Percentiles rank a stretch among this genome's conserved stretches.
These are phyloP conservation scores for Drosophila baimaii DNA, from an alignment of 1,140 invertebrate genomes.

Conservation along the genomic window DNA sequence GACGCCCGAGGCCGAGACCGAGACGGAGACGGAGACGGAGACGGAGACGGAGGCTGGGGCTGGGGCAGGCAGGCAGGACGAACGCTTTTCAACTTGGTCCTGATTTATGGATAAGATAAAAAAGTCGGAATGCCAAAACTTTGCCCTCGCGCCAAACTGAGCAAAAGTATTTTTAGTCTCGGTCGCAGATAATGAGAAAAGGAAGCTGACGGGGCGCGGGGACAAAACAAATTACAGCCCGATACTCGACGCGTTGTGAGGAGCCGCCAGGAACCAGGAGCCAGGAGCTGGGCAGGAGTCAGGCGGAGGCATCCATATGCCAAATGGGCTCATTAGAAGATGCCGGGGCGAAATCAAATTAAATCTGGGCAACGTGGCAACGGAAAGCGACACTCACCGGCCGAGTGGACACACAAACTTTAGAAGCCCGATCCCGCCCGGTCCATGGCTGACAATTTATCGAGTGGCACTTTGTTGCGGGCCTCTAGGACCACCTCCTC, in stretches of 20 bases:
- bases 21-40: no score
- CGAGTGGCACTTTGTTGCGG: background rate
- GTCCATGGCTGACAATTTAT: no score
- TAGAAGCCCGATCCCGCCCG: slow-evolving; percentile 1
- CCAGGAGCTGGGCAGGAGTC: slow-evolving; percentile 5
- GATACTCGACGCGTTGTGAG: slow-evolving; percentile 5
- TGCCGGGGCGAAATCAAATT: slow-evolving; percentile 54
- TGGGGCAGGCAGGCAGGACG: background rate
- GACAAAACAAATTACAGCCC: slow-evolving; percentile 59
- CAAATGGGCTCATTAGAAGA: slow-evolving; percentile 70
- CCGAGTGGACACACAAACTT: background rate
- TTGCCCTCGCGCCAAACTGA: slow-evolving; percentile 23
- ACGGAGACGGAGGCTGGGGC: no score
- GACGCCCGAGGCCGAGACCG: background rate
- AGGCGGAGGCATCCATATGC: slow-evolving; percentile 60
- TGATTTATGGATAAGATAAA: slow-evolving; percentile 77
- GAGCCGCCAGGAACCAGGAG: background rate
- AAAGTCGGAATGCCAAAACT: slow-evolving; percentile 68
- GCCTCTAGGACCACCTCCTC: no score
- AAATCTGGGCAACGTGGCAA: slow-evolving; percentile 43
- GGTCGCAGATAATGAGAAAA: slow-evolving; percentile 21
- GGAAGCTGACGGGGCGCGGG: background rate
- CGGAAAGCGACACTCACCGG: slow-evolving; percentile 10
- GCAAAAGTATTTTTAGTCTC: slow-evolving; percentile 64
- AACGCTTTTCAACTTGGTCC: slow-evolving; percentile 48